Evolutionary conservation across 2,797 vertebrate species (phyloP).

Genomic region (Synaphobranchus kaupii): DNA sequence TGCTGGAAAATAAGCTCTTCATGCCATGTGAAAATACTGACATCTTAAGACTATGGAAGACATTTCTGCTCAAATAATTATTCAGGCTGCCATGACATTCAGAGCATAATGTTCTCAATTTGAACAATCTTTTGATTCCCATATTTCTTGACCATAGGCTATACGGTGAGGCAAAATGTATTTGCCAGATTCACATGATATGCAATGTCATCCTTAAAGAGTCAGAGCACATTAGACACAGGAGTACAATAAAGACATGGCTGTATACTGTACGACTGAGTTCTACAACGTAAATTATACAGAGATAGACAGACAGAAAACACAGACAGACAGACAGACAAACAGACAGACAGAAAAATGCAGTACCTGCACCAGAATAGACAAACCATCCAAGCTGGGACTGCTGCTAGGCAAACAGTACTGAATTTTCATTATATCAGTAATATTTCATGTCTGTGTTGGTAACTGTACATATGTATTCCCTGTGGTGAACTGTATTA

Average conservation of each 20-base stretch:
- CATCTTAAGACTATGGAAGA: neutral
- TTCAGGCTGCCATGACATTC: neutral
- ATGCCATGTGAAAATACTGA: neutral
- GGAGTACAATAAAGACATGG: neutral
- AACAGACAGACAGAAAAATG: neutral
- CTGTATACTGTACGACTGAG: neutral
- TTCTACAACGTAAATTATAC: neutral
- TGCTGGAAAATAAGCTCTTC: neutral
- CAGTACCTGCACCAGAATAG: neutral
- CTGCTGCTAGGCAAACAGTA: neutral
- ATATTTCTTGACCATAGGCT: neutral
- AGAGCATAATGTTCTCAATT: neutral
- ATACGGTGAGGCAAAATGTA: neutral
- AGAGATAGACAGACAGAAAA: neutral
- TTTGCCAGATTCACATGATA: neutral
- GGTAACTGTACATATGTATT: conserved; percentile 24
- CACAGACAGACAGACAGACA: neutral
- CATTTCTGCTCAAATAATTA: neutral
- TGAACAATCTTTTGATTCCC: neutral
- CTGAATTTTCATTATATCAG: neutral
- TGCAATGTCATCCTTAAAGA: neutral
- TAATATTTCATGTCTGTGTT: neutral
- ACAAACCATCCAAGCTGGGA: neutral
- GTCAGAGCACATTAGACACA: neutral
- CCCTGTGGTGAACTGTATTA: conserved; percentile 19